Base-by-base conservation (phyloP, 2,888 invertebrate genomes). In the Lapara coniferarum region DNA sequence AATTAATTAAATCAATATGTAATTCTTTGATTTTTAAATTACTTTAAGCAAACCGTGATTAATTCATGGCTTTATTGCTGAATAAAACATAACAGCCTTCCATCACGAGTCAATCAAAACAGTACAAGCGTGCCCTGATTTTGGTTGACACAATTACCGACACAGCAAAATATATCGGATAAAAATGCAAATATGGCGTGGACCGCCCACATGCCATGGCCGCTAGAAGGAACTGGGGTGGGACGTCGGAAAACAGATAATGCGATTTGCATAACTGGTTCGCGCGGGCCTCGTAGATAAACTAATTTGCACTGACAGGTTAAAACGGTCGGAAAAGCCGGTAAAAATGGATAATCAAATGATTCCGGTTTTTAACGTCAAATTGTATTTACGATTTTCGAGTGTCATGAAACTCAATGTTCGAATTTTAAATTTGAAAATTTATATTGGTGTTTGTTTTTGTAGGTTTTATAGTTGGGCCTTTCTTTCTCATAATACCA, bases 231-330 rank as follows among this genome's bases (percentile, higher is more conserved):
- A 90, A 91, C 88, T 85, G 84, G 87, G 90, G 91, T 91, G 91
- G 90, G 89, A 88, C 91, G 88, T 79, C 87, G 88, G 83, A 85
- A 90, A 90, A 90, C 91, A 87, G 89, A 91, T 92, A 91, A 92
- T 87, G 88, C 81, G 76, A 92, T 92, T 91, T 91, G 88, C 90
- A 91, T 92, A 92, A 91, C 90, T 89, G 87, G 88, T 89, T 90
- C 90, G 88, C 87, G 82, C 84, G 82, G 79, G 79, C 89, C 85
- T 86, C 82, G 84, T 78, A 81, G 85, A 80, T 89, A 91, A 91
- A 85, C 85, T 88, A 86, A 91, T 91, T 92, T 86, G 77, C 74
- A 76, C 78, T 85, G 88, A 89, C 87, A 82, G 85, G 85, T 84
- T 86, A 84, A 87, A 86, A 75, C 76, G 82, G 77, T 19, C 7